Evolutionary conservation across 64 coral and sea anemone genomes (phyloP).

Genomic region (Actinia equina): DNA sequence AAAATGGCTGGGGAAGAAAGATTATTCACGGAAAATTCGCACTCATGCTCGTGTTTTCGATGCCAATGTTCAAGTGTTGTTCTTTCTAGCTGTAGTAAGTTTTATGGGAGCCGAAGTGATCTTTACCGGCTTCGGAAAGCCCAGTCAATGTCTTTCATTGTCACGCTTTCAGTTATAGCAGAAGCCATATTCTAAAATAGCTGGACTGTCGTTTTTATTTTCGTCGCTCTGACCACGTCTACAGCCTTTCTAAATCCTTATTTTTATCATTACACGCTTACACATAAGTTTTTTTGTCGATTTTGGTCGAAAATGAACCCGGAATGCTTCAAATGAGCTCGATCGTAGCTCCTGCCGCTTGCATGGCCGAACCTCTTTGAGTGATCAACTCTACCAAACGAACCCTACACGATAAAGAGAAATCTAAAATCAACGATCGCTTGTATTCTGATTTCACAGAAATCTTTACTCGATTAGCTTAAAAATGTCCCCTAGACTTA

Average conservation of each 20-base stretch:
- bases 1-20: constrained; percentile 88
- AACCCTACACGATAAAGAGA: background rate
- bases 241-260: background rate
- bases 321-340: background rate
- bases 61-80: constrained; percentile 16
- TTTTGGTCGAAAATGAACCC: constrained; percentile 7
- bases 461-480: background rate
- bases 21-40: constrained; percentile 73
- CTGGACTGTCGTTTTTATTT: background rate
- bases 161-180: background rate
- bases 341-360: background rate
- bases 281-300: background rate
- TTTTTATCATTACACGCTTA: background rate
- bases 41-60: constrained; percentile 16
- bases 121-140: constrained; percentile 18
- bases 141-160: background rate
- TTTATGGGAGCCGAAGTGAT: background rate
- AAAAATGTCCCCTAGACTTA: background rate
- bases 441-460: background rate
- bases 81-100: background rate
- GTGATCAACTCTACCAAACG: background rate
- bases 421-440: background rate
- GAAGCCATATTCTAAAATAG: constrained; percentile 23
- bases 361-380: background rate
- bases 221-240: background rate